Conservation (phyloP, 2,888 invertebrate species). For the Leptodirus hochenwartii region DNA sequence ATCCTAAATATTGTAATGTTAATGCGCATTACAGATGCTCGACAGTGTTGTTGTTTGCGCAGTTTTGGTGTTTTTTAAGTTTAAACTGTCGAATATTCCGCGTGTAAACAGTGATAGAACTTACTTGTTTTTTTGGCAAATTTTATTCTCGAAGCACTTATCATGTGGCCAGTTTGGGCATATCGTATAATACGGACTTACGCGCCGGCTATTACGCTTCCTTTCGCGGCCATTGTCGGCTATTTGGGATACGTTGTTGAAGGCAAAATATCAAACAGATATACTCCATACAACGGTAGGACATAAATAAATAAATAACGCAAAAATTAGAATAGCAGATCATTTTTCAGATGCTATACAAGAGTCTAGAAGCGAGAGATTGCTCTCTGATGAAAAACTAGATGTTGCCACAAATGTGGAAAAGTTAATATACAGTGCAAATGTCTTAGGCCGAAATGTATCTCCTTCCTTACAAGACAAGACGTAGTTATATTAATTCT, state of each 20-base stretch:
- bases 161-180: slow-evolving; percentile 59
- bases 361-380: slow-evolving; percentile 53
- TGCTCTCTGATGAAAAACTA: slow-evolving; percentile 36
- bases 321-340: background rate
- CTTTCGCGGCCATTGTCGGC: slow-evolving; percentile 66
- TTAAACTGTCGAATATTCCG: too few species aligned
- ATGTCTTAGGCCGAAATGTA: slow-evolving; percentile 45
- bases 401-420: slow-evolving; percentile 43
- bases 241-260: slow-evolving; percentile 78
- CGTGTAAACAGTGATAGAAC: too few species aligned
- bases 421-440: slow-evolving; percentile 45
- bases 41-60: too few species aligned
- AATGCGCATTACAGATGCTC: too few species aligned
- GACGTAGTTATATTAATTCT: too few species aligned
- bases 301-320: slow-evolving; percentile 12
- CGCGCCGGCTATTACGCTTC: slow-evolving; percentile 63
- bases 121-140: too few species aligned
- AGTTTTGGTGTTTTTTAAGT: too few species aligned
- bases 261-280: slow-evolving; percentile 48
- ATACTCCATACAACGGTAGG: slow-evolving; percentile 56
- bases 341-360: slow-evolving; percentile 43
- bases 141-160: too few species aligned
- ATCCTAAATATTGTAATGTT: too few species aligned
- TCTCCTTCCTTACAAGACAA: slow-evolving; percentile 40
- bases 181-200: slow-evolving; percentile 48